Percentiles rank a stretch among this genome's conserved stretches.
These are phyloP conservation scores for Isurus oxyrinchus DNA, from an alignment of 2,113 vertebrate genomes.

Conservation along the genomic window DNA sequence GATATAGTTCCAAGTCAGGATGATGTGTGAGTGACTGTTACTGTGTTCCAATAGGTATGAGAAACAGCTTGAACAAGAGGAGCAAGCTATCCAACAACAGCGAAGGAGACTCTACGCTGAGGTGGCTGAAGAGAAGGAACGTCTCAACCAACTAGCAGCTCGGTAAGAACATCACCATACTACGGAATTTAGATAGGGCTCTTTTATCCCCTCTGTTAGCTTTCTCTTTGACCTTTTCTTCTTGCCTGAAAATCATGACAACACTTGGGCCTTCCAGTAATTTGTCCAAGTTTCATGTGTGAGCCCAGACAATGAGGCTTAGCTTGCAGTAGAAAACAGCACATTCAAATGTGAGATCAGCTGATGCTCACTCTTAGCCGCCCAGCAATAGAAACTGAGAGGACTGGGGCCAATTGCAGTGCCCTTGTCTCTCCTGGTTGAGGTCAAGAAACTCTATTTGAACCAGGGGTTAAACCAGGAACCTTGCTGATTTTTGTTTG, in stretches of 20 bases:
- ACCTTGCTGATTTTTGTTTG: not conserved
- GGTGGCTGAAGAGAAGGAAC: slow-evolving; percentile 80
- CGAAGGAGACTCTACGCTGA: slow-evolving; percentile 73
- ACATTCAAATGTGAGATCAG: not conserved
- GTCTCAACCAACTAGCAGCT: slow-evolving; percentile 71
- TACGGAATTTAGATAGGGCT: not conserved
- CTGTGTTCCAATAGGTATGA: slow-evolving; percentile 62
- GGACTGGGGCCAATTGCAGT: no score
- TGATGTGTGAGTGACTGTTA: not conserved
- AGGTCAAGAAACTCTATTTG: not conserved
- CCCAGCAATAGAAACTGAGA: no score
- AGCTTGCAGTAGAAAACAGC: not conserved
- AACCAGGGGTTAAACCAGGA: not conserved
- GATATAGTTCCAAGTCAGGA: no score
- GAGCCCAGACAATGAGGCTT: not conserved
- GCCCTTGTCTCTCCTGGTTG: not conserved
- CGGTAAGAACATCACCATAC: slow-evolving; percentile 56
- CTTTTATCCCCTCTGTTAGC: not conserved
- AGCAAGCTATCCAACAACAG: slow-evolving; percentile 77
- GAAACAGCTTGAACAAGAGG: slow-evolving; percentile 86
- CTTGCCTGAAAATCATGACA: not conserved
- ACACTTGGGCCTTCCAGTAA: not conserved
- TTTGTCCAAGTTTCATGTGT: not conserved
- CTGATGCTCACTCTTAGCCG: not conserved
- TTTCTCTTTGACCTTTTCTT: not conserved